These are phyloP conservation scores for Ricordea florida DNA, from an alignment of 92 coral and sea anemone genomes.

Conservation along the genomic window DNA sequence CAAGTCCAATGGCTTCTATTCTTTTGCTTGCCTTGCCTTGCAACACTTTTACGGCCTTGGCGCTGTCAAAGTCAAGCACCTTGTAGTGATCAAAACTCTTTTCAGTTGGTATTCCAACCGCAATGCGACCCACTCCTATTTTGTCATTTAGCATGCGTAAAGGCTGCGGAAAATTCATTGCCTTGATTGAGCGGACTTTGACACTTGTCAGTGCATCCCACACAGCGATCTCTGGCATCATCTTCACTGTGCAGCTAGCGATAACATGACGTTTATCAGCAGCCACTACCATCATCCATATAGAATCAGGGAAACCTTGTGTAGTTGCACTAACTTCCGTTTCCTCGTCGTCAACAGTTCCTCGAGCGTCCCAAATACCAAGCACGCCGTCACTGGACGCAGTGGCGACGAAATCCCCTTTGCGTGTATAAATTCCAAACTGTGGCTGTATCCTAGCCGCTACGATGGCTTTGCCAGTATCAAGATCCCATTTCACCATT, in stretches of 20 bases:
- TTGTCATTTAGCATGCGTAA: constrained; percentile 74
- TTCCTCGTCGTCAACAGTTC: constrained; percentile 78
- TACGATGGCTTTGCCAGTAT: constrained; percentile 65
- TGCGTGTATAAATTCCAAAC: constrained; percentile 72
- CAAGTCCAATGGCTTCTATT: constrained; percentile 80
- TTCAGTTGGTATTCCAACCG: constrained; percentile 74
- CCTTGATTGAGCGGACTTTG: constrained; percentile 68
- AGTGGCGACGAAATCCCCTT: constrained; percentile 58
- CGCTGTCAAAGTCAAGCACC: constrained; percentile 73
- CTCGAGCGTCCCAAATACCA: constrained; percentile 81
- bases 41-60: constrained; percentile 60
- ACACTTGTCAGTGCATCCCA: constrained; percentile 84
- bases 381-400: constrained; percentile 78
- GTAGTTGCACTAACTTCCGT: constrained; percentile 55
- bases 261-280: constrained; percentile 79
- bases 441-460: constrained; percentile 72
- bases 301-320: constrained; percentile 76
- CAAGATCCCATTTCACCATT: constrained; percentile 73
- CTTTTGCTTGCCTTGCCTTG: constrained; percentile 94
- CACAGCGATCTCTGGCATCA: constrained; percentile 66
- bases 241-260: constrained; percentile 64
- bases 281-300: constrained; percentile 59
- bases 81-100: constrained; percentile 73
- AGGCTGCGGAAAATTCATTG: constrained; percentile 61
- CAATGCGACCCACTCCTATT: constrained; percentile 76